Evolutionary conservation across 2,888 invertebrate species (phyloP), one percentile per base, ranked within the genome.

Genomic region (Plagodis dolabraria): DNA sequence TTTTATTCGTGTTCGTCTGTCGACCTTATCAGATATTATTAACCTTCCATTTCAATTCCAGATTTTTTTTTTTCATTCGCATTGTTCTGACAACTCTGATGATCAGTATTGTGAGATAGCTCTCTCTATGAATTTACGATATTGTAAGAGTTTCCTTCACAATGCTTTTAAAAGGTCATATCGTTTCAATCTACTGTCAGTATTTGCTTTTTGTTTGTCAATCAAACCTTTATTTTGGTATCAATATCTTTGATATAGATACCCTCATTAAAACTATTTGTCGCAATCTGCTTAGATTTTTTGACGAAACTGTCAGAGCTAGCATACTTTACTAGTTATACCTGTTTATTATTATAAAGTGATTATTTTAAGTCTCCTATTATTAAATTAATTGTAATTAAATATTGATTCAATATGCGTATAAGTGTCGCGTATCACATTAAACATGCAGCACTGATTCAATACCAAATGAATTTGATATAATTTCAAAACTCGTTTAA

Each of bases 121-220:
- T 60, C 60, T 63, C 53, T 55, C 47, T 54, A 44, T 42, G 36
- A 33, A 43, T 50, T 52, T 48, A 57, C 52, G 42, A 49, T 51
- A 9, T 38, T 38, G 40, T 5, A 49, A 46, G 12, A 35, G 47
- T n/a, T 42, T 53, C 11, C 60, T 42, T n/a, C 46, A 54, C 45
- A 34, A 50, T 12, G 47, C 36, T 55, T 42, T 40, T 7, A 40
- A 46, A 58, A 57, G 53, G 56, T 52, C 35, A 58, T 11, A n/a
- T 49, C 38, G 33, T 38, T 10, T 10, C 38, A 48, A 10, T 22
- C n/a, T 12, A 42, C 47, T 47, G 36, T 48, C 46, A 45, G 50
- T 55, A 47, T 43, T 38, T 46, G 44, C 40, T 33, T 57, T 53
- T 55, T 9, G 40, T 22, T 47, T 22, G 42, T 42, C 51, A 8